Evolutionary conservation across 2,113 vertebrate genomes (phyloP), one percentile per base, ranked within the genome.

Genomic region (Vulpes lagopus): DNA sequence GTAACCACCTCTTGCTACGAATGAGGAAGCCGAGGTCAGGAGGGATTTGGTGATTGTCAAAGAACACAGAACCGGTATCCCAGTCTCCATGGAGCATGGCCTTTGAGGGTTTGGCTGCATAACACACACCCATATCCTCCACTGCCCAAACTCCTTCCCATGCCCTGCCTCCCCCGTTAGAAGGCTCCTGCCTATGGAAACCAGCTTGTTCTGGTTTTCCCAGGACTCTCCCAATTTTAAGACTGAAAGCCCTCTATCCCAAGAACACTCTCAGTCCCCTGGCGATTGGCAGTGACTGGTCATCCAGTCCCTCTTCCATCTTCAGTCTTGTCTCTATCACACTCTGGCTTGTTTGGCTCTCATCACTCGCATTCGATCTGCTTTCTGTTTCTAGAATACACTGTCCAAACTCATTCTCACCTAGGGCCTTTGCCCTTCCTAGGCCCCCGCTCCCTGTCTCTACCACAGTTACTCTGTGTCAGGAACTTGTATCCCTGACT

Each of bases 101-200:
- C 7, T 25, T 16, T 1, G 49, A 62, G 55, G 35, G 27, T n/a
- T 1, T 14, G 65, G 32, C 32, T 30, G 67, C 27, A 79, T 38
- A 20, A 19, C 32, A 25, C 14, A 32, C 35, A 49, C 4, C 51
- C 0, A 11, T 0, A 8, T 3, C 2, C 12, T 64, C 74, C 5
- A 3, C 4, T 16, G 69, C 3, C 35, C 49, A 0, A 1, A 14
- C 14, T 8, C 89, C 64, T 55, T 53, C 65, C 25, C 8, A 0
- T 1, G 49, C 15, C 25, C 17, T 15, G 0, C 23, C 57, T 1
- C 1, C 20, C 49, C 60, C 6, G 1, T 8, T 1, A 23, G 4
- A 38, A 27, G 27, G 25, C 12, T 53, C n/a, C 67, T 62, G n/a
- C 32, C 51, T 1, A 8, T 3, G 5, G 15, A 7, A 14, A 30